A percentile compares a stretch with the other conserved stretches of the same genome.
Conservation (phyloP, 2,113 vertebrate genomes). For the Emberiza fucata region DNA sequence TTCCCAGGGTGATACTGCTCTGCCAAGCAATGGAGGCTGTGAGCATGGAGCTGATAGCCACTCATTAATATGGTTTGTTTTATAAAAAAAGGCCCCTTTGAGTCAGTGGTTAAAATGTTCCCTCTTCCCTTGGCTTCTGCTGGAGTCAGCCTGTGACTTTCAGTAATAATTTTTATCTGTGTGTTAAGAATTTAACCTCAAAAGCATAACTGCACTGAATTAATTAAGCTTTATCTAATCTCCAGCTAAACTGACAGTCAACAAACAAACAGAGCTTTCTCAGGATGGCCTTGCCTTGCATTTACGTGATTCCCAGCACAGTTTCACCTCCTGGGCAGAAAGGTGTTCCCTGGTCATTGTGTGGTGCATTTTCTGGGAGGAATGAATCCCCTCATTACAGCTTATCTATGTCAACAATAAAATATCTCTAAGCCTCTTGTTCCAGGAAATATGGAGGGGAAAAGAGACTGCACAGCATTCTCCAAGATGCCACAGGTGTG, state of each 20-base stretch:
- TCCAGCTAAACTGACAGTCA: neutral
- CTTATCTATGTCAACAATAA: neutral
- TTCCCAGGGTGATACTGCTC: neutral
- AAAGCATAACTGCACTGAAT: neutral
- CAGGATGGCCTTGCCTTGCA: neutral
- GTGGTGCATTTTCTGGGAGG: neutral
- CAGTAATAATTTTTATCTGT: neutral
- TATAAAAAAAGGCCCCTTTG: neutral
- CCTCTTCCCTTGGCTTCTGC: neutral
- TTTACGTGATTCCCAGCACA: neutral
- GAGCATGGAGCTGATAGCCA: neutral
- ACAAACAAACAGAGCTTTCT: neutral
- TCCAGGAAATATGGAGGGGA: neutral
- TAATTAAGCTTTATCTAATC: conserved; percentile 12
- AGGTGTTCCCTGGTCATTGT: neutral
- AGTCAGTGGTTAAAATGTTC: neutral
- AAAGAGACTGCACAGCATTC: neutral
- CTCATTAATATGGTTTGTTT: neutral
- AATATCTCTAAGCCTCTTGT: neutral
- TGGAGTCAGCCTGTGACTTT: neutral
- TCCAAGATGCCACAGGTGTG: neutral
- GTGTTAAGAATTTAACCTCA: neutral
- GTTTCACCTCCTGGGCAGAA: neutral
- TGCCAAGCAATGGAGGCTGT: neutral
- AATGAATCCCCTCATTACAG: neutral